Evolutionary conservation across 1,140 invertebrate genomes (phyloP).

Genomic region (Zaprionus taronus): DNA sequence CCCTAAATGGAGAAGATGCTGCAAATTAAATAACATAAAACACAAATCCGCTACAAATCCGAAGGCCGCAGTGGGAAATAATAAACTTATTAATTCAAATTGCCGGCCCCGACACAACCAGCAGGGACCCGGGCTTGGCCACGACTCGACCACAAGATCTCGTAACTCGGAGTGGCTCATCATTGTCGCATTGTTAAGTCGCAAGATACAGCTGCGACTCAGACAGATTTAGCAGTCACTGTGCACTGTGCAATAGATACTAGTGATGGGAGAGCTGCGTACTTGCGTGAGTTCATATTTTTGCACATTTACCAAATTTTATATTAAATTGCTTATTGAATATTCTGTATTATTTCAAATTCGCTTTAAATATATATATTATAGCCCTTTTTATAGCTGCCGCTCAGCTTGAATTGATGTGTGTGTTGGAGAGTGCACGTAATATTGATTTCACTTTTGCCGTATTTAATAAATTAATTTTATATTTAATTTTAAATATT

Average conservation of each 20-base stretch:
- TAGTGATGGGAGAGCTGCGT: conserved; percentile 4
- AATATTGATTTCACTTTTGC: too few species aligned
- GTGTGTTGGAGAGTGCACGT: background rate
- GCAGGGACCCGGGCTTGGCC: conserved; percentile 24
- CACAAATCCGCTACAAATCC: conserved; percentile 65
- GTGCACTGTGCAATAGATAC: background rate
- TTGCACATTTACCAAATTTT: background rate
- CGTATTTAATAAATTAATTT: too few species aligned
- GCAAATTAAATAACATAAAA: conserved; percentile 77
- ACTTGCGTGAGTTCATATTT: too few species aligned
- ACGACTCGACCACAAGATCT: background rate
- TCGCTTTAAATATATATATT: background rate
- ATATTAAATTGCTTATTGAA: background rate
- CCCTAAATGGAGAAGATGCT: conserved; percentile 18
- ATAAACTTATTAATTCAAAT: conserved; percentile 78
- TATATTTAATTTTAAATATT: background rate
- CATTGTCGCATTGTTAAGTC: conserved; percentile 66
- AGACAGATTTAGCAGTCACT: conserved; percentile 40
- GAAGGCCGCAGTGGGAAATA: conserved; percentile 56
- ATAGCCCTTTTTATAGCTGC: too few species aligned
- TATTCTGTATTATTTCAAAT: background rate
- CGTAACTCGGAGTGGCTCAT: conserved; percentile 40
- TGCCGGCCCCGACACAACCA: conserved; percentile 26
- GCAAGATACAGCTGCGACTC: conserved; percentile 56
- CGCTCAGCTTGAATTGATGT: too few species aligned